Percentiles rank a stretch among this genome's conserved stretches.
phyloP scores from a whole-genome alignment of 2,113 vertebrate genomes.

The Dryoscopus gambensis region DNA sequence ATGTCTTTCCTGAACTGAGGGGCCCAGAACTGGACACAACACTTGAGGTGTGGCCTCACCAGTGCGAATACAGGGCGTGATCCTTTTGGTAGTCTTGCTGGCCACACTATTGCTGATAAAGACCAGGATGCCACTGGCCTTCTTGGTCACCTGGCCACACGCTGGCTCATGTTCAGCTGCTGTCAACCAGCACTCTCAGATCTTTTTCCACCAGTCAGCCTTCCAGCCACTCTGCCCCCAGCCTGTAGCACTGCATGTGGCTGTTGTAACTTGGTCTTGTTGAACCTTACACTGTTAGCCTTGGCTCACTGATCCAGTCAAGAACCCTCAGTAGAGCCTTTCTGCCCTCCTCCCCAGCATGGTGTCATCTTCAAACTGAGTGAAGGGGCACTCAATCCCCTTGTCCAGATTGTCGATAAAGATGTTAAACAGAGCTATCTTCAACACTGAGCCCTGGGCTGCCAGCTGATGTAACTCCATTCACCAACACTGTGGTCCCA shows the following conservation, averaged over 20 bases:
- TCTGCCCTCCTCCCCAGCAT: rapidly evolving
- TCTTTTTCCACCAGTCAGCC: too few species aligned
- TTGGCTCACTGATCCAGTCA: not conserved
- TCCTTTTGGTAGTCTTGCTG: not conserved
- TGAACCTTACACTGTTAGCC: not conserved
- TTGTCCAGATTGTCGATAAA: not conserved
- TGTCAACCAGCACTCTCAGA: not conserved
- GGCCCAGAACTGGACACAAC: not conserved
- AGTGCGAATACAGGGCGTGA: not conserved
- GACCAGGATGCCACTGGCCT: not conserved
- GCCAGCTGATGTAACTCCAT: too few species aligned
- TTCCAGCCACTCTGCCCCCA: not conserved
- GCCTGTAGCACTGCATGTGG: too few species aligned
- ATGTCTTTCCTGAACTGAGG: not conserved
- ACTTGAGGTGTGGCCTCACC: not conserved
- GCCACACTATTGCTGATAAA: not conserved
- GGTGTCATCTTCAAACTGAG: not conserved
- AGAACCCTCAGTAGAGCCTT: not conserved
- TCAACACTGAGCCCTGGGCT: not conserved
- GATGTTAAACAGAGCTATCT: not conserved
- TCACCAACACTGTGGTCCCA: rapidly evolving
- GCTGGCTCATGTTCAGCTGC: not conserved
- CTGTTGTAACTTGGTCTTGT: not conserved
- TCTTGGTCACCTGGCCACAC: not conserved
- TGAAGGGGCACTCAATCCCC: not conserved